These are phyloP conservation scores for Athalia cordata DNA, from an alignment of 2,888 invertebrate genomes.

Conservation along the genomic window DNA sequence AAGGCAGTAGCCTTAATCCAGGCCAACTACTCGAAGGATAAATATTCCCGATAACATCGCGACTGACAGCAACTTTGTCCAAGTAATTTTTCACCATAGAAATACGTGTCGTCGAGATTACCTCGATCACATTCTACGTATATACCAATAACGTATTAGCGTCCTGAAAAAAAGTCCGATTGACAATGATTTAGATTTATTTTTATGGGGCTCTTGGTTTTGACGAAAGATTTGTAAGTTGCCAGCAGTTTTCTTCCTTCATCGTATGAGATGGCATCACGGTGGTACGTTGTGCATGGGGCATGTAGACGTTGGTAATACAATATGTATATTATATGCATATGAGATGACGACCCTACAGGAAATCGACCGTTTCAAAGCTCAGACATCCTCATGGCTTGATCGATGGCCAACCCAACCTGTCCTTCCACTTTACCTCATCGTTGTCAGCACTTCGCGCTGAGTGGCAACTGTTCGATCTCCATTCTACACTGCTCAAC, in stretches of 20 bases:
- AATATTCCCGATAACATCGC: conserved; percentile 26
- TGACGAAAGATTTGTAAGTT: neutral
- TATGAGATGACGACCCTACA: conserved; percentile 27
- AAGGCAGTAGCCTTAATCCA: conserved; percentile 31
- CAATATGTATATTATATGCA: conserved; percentile 34
- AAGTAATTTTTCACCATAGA: neutral
- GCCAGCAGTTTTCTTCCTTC: conserved; percentile 12
- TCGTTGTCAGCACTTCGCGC: conserved; percentile 39
- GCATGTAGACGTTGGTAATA: conserved; percentile 6
- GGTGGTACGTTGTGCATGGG: neutral
- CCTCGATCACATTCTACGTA: too few relatives aligned
- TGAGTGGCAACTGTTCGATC: conserved; percentile 42
- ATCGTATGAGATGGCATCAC: neutral
- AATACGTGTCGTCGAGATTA: too few relatives aligned
- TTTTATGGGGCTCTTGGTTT: neutral
- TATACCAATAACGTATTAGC: too few relatives aligned
- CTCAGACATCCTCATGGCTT: conserved; percentile 38
- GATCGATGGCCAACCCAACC: conserved; percentile 42
- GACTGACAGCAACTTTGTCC: neutral
- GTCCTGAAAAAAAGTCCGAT: conserved; percentile 2
- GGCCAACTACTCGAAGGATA: conserved; percentile 19
- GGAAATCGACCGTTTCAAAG: conserved; percentile 38
- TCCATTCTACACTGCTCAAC: conserved; percentile 7
- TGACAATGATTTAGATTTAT: neutral
- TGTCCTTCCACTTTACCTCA: conserved; percentile 39